Conservation (phyloP, 1,140 invertebrate species). For the Rhizoglyphus robini region DNA sequence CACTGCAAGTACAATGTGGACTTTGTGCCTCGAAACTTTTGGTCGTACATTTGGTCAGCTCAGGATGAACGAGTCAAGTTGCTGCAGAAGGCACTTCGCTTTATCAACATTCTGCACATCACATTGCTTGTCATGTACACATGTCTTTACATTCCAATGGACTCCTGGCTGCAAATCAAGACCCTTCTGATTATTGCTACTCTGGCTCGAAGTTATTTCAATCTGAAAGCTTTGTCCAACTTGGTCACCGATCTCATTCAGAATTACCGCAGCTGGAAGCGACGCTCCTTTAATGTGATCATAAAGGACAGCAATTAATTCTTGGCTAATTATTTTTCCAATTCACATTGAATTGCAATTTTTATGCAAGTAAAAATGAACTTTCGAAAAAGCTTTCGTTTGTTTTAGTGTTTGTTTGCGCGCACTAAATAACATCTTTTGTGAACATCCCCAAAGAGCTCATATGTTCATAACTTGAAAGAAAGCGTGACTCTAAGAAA, state of each 20-base stretch:
- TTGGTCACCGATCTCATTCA: neutral
- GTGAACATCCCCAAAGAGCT: no score
- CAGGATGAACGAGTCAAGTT: neutral
- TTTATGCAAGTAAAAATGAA: no score
- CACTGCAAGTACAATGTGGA: neutral
- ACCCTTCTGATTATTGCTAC: neutral
- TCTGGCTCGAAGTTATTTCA: neutral
- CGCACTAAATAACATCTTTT: no score
- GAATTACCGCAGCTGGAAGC: slow-evolving; percentile 1
- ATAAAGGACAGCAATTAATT: no score
- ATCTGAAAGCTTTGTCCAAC: neutral
- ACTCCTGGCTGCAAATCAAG: neutral
- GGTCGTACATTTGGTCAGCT: neutral
- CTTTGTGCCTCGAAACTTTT: neutral
- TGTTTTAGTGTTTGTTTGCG: no score
- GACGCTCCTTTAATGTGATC: neutral
- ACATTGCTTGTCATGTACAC: neutral
- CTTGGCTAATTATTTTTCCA: no score
- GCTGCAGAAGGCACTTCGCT: neutral
- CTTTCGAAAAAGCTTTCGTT: no score
- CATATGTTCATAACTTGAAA: no score
- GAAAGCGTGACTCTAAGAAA: no score
- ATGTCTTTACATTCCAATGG: neutral
- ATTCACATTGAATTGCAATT: no score
- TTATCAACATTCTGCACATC: neutral